Evolutionary conservation across 2,888 invertebrate genomes (phyloP).

Genomic region (Melieria crassipennis): DNA sequence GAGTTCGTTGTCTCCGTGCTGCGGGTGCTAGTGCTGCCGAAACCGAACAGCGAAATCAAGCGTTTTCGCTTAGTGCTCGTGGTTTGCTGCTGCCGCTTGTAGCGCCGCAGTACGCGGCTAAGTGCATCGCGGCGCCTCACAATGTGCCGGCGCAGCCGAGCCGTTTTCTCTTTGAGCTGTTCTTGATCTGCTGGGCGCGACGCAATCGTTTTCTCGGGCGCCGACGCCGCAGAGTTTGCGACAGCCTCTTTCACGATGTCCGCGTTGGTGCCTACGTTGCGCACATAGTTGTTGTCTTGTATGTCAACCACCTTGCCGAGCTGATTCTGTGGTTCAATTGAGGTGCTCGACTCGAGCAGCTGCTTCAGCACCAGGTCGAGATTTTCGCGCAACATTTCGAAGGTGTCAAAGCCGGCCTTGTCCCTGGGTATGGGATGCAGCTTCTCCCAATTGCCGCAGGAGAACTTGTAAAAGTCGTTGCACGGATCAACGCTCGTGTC

Average conservation of each 20-base stretch:
- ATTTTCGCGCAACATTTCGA: constrained; percentile 87
- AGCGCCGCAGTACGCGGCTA: constrained; percentile 53
- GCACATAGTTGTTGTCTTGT: constrained; percentile 47
- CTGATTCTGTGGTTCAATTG: constrained; percentile 9
- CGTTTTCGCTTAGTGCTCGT: constrained; percentile 53
- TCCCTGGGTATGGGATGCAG: constrained; percentile 89
- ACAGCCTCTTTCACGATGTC: constrained; percentile 43
- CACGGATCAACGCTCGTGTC: constrained; percentile 79
- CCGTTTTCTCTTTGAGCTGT: constrained; percentile 44
- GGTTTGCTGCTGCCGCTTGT: constrained; percentile 53
- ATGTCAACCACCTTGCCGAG: constrained; percentile 40
- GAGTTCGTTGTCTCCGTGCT: constrained; percentile 1
- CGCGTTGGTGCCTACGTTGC: constrained; percentile 42
- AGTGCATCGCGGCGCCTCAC: constrained; percentile 52
- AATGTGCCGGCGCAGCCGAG: constrained; percentile 52
- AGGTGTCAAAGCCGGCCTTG: constrained; percentile 88
- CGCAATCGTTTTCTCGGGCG: constrained; percentile 23
- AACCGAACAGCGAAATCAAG: constrained; percentile 40
- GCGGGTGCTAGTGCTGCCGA: constrained; percentile 9
- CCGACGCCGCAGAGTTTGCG: constrained; percentile 1
- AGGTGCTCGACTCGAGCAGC: constrained; percentile 69
- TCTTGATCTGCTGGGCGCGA: constrained; percentile 35
- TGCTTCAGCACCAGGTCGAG: constrained; percentile 76
- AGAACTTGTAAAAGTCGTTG: constrained; percentile 84
- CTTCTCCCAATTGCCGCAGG: constrained; percentile 87